Evolutionary conservation across 2,797 vertebrate species (phyloP).

Genomic region (Danio albolineatus): DNA sequence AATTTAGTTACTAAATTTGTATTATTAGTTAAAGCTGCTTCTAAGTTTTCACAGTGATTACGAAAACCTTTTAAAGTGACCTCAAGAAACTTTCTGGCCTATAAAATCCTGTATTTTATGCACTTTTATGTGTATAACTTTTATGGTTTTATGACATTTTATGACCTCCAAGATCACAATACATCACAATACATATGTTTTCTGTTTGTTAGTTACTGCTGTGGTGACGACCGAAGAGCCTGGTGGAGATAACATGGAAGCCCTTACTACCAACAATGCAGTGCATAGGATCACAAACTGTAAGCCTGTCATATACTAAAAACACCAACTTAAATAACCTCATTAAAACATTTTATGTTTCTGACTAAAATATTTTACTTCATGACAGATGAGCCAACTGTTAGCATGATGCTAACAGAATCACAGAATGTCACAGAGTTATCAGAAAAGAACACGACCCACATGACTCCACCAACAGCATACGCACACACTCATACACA

Average conservation of each 20-base stretch:
- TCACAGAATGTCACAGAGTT: conserved; percentile 6
- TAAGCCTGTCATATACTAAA: background rate
- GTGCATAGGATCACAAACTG: conserved; percentile 22
- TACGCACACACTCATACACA: conserved; percentile 16
- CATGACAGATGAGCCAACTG: conserved; percentile 20
- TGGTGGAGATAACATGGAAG: background rate
- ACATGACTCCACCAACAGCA: conserved; percentile 12
- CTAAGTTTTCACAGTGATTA: too few relatives aligned
- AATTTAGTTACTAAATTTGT: too few relatives aligned
- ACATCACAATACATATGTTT: background rate
- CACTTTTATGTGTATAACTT: too few relatives aligned
- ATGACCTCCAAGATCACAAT: too few relatives aligned
- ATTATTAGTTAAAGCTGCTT: too few relatives aligned
- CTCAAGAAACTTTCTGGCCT: too few relatives aligned
- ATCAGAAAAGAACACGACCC: background rate
- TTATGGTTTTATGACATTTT: too few relatives aligned
- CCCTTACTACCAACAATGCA: conserved; percentile 17
- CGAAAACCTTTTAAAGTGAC: too few relatives aligned
- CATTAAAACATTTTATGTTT: background rate
- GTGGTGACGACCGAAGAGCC: background rate
- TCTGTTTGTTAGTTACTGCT: conserved; percentile 32
- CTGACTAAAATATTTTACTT: conserved; percentile 5
- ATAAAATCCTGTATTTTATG: too few relatives aligned
- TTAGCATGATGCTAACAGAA: background rate
- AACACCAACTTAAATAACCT: background rate